Base-by-base conservation (phyloP, 2,888 invertebrate species). In the Oligia latruncula region DNA sequence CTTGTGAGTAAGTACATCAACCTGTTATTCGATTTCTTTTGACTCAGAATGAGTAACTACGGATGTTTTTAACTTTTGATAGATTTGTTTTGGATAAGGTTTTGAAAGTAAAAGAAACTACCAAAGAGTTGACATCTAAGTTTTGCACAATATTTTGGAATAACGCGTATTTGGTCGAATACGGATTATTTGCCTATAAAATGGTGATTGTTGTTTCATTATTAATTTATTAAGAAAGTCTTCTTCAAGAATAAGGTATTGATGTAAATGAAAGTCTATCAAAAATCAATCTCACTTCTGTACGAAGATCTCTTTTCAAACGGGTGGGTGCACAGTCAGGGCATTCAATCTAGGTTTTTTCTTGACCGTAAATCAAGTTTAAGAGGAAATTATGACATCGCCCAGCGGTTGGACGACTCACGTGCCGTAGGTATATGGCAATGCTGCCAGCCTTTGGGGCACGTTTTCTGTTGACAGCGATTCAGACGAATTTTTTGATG, bases 311-410 rank as follows among this genome's bases (percentile, higher is more conserved):
- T 62, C 2, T 64, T 52, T 52, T 55, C 5, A 66, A 52, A n/a
- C 6, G 29, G 29, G 29, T 29, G 1, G 1, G 29, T 29, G 29
- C 29, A 29, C 29, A 29, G 29, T 29, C 29, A 29, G 9, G 1
- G 17, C 58, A 46, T 71, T 65, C 8, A 29, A 23, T 65, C 5
- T 17, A 66, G 40, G 49, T 73, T 72, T 35, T 58, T 77, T 55
- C 49, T 35, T 52, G 23, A 55, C 20, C 35, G 5, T 52, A 52
- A 49, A 43, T 71, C 60, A 76, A n/a, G 35, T 17, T 35, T 29
- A 43, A 74, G 52, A 62, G 74, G 40, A 40, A 40, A 40, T 40
- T 5, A 40, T 40, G 40, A 5, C 40, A 40, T 40, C 40, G 40
- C 40, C 40, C 4, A 40, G 40, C 40, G 40, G 40, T 40, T 40